Percentiles rank a stretch among this genome's conserved stretches.
Conservation (phyloP, 2,888 invertebrate genomes). For the Kuschelorhynchus macadamiae region DNA sequence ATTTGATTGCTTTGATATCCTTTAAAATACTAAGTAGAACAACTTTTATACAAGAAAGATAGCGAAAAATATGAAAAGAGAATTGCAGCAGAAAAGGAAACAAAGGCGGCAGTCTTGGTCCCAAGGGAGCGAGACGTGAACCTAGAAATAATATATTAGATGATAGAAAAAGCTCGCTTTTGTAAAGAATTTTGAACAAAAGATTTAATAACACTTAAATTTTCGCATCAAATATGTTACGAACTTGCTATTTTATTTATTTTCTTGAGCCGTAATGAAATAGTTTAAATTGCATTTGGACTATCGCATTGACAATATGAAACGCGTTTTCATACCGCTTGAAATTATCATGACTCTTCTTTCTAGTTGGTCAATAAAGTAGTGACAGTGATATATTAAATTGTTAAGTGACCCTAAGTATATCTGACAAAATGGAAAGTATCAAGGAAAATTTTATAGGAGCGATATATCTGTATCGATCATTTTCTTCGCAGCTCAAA, state of each 20-base stretch:
- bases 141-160: slow-evolving; percentile 62
- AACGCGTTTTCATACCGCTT: not conserved
- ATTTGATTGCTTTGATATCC: slow-evolving; percentile 37
- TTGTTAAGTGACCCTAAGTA: too few relatives aligned
- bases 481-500: too few relatives aligned
- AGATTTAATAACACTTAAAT: slow-evolving; percentile 53
- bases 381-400: too few relatives aligned
- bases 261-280: slow-evolving; percentile 31
- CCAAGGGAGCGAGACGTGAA: slow-evolving; percentile 62
- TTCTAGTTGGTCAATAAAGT: too few relatives aligned
- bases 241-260: slow-evolving; percentile 32
- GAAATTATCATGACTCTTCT: too few relatives aligned
- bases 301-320: slow-evolving; percentile 2
- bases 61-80: slow-evolving; percentile 65
- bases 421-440: too few relatives aligned
- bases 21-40: slow-evolving; percentile 46
- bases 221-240: slow-evolving; percentile 48
- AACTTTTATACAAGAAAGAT: slow-evolving; percentile 44
- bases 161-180: slow-evolving; percentile 36
- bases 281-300: slow-evolving; percentile 28
- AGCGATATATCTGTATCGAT: too few relatives aligned
- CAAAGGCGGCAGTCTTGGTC: slow-evolving; percentile 61
- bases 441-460: too few relatives aligned
- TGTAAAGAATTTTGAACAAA: slow-evolving; percentile 50
- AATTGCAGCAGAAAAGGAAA: slow-evolving; percentile 67